Conservation (phyloP, 2,113 vertebrate genomes). For the Pandion haliaetus region DNA sequence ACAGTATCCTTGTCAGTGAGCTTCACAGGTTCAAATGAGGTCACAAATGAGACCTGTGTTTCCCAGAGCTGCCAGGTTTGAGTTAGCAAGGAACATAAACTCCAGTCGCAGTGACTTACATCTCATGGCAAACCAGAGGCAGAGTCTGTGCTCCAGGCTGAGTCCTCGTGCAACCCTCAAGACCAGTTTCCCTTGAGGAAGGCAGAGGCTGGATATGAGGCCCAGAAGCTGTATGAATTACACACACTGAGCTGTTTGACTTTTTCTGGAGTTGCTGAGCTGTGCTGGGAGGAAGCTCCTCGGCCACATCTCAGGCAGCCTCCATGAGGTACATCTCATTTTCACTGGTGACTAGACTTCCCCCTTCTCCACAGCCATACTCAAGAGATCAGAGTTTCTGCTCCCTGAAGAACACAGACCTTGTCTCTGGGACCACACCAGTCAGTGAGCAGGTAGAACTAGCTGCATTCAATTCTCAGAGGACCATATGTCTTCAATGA, state of each 20-base stretch:
- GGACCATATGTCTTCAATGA: neutral
- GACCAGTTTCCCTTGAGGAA: neutral
- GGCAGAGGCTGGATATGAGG: neutral
- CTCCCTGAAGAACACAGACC: neutral
- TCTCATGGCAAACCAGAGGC: neutral
- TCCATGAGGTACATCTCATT: neutral
- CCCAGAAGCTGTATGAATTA: neutral
- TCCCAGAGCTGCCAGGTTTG: neutral
- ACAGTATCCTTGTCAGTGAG: neutral
- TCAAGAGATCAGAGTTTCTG: neutral
- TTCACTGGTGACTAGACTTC: neutral
- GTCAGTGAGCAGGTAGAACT: neutral
- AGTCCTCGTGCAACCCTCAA: neutral
- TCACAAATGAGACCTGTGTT: neutral
- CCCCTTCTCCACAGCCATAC: neutral
- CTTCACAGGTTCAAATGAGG: neutral
- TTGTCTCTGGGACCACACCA: neutral
- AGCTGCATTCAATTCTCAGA: neutral
- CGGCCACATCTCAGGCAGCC: neutral
- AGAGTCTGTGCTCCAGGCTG: neutral
- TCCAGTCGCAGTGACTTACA: neutral
- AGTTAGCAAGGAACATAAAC: neutral
- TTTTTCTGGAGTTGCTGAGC: neutral
- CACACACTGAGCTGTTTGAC: neutral
- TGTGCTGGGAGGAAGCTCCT: neutral